These are phyloP conservation scores for Synaphobranchus kaupii DNA, from an alignment of 2,797 vertebrate genomes.

Conservation along the genomic window DNA sequence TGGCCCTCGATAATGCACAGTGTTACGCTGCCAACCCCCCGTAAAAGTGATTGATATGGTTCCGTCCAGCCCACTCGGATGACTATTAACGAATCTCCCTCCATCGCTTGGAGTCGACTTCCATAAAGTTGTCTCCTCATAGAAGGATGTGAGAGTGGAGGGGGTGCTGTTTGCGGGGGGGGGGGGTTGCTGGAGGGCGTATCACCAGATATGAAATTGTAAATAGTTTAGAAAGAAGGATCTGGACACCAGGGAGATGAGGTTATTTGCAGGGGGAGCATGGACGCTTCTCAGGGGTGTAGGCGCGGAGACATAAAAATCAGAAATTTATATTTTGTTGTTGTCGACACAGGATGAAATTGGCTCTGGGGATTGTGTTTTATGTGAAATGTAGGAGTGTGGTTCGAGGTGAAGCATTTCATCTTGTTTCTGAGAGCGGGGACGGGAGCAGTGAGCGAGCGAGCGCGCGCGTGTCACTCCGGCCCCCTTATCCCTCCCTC, in stretches of 20 bases:
- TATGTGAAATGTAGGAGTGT: slow-evolving; percentile 20
- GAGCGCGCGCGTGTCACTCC: neutral
- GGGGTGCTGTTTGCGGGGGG: neutral
- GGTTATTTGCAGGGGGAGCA: neutral
- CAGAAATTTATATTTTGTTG: slow-evolving; percentile 8
- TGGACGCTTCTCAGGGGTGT: neutral
- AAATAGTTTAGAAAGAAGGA: slow-evolving; percentile 7
- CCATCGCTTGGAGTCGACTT: neutral
- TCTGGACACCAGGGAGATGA: neutral
- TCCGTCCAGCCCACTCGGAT: neutral
- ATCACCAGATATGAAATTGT: neutral
- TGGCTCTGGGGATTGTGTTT: slow-evolving; percentile 17
- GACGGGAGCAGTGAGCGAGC: neutral
- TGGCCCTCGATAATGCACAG: slow-evolving; percentile 7
- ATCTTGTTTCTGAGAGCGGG: slow-evolving; percentile 6
- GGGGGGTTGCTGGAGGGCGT: neutral
- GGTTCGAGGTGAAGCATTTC: slow-evolving; percentile 1
- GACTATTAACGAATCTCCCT: neutral
- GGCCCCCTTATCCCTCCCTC: neutral
- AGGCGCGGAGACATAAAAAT: neutral
- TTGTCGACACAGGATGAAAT: slow-evolving; percentile 25
- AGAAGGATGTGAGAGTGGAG: neutral
- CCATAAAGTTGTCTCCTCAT: neutral
- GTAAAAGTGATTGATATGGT: slow-evolving; percentile 33
- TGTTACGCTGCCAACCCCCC: neutral